Evolutionary conservation across 2,888 invertebrate species (phyloP), one percentile per base, ranked within the genome.

Genomic region (Hydroisotoma schaefferi): DNA sequence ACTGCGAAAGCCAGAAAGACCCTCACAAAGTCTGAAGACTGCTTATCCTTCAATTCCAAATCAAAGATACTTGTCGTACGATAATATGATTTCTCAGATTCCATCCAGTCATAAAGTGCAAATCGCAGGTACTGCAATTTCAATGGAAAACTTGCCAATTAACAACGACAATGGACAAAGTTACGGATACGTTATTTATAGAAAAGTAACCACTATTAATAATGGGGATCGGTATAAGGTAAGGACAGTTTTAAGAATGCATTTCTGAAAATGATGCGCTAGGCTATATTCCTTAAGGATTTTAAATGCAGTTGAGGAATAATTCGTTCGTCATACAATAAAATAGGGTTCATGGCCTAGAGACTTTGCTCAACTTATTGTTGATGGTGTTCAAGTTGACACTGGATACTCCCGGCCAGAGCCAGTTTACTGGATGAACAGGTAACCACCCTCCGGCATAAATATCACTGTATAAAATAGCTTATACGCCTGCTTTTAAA

Each of bases 161-260:
- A 72, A 71, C 49, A 59, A 59, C 33, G 69, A 77, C 66, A 77
- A 76, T 25, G 82, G 82, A 1, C 84, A 84, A 75, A 79, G 80
- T 54, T 81, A 78, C 68, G 83, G 83, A 1, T 83, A 81, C 70
- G 77, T 80, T 22, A 70, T 82, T 33, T 84, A 84, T 73, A 70
- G 80, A 25, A 80, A 78, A 63, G 66, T 62, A 20, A 59, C 23
- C 0, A 73, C 59, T 8, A 43, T 53, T 22, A 53, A 53, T 15
- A 37, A 22, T n/a, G 53, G 43, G 25, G 53, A 53, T n/a, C 26
- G 37, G 5, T 53, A 53, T 27, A 38, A 26, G 18, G 53, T 53
- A 53, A 53, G 8, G 43, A 5, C 6, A 43, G 8, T 8, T 10
- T 15, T 33, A 15, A 33, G 8, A 33, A 33, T 33, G 33, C 8